Conservation (phyloP, 2,888 invertebrate genomes). For the Petrolisthes manimaculis region DNA sequence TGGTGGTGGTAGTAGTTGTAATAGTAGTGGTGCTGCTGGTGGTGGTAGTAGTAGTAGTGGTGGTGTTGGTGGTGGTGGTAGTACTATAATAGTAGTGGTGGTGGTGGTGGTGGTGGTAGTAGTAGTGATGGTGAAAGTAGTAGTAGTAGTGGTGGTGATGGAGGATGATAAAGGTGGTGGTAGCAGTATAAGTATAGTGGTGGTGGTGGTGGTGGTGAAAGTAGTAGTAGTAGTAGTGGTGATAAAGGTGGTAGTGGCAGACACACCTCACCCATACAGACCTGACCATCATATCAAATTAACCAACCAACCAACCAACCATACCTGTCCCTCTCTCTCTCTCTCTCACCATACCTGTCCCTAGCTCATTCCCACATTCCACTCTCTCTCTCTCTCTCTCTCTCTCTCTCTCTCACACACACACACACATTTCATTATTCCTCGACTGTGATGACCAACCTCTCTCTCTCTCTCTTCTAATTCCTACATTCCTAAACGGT, state of each 20-base stretch:
- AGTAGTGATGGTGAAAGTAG: neutral
- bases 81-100: neutral
- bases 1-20: neutral
- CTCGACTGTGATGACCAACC: neutral
- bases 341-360: neutral
- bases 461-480: neutral
- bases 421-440: neutral
- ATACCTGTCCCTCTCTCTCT: neutral
- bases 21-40: neutral
- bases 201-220: neutral
- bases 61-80: neutral
- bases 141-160: neutral
- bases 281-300: neutral
- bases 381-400: conserved; percentile 8
- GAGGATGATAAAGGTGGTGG: neutral
- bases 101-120: neutral
- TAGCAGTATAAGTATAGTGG: neutral
- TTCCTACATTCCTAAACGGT: neutral
- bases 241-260: neutral
- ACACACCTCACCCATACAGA: neutral
- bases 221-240: neutral
- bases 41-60: neutral
- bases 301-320: neutral
- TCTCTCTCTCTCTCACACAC: conserved; percentile 19
- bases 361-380: neutral